Evolutionary conservation across 2,888 invertebrate genomes (phyloP).

Genomic region (Pardosa pseudoannulata): DNA sequence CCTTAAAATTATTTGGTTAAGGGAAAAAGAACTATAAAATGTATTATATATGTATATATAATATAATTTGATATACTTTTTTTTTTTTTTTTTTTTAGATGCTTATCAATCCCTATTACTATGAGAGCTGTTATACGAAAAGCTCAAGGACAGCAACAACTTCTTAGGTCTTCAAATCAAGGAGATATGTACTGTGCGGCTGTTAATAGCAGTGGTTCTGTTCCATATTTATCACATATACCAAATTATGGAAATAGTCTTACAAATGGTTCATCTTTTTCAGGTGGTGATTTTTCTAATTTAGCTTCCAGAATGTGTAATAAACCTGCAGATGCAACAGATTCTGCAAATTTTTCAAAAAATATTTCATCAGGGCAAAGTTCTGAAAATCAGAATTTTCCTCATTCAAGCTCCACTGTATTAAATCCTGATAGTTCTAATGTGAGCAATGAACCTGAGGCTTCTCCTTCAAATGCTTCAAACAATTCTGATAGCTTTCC

Average conservation of each 20-base stretch:
- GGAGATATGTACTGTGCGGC: slow-evolving; percentile 72
- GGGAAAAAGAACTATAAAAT: too few species aligned
- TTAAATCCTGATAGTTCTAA: slow-evolving; percentile 43
- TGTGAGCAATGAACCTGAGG: slow-evolving; percentile 27
- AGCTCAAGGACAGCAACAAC: slow-evolving; percentile 74
- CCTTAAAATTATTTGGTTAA: too few species aligned
- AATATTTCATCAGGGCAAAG: slow-evolving; percentile 38
- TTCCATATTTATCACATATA: slow-evolving; percentile 68
- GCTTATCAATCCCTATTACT: slow-evolving; percentile 94
- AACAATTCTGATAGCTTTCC: slow-evolving; percentile 26
- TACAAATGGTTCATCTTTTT: slow-evolving; percentile 68
- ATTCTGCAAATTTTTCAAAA: slow-evolving; percentile 49
- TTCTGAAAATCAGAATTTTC: slow-evolving; percentile 56
- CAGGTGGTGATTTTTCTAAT: slow-evolving; percentile 71
- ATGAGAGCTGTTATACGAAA: slow-evolving; percentile 89
- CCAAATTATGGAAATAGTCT: slow-evolving; percentile 70
- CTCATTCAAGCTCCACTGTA: slow-evolving; percentile 33
- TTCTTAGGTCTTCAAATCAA: slow-evolving; percentile 61
- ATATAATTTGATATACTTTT: too few species aligned
- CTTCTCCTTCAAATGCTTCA: slow-evolving; percentile 18
- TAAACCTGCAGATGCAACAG: slow-evolving; percentile 53
- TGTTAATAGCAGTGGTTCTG: slow-evolving; percentile 50
- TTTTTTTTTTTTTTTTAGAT: slow-evolving; percentile 79
- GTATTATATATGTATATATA: too few species aligned
- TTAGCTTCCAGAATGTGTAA: slow-evolving; percentile 70